Base-by-base conservation (phyloP, 2,113 vertebrate species). In the Atrichornis clamosus region DNA sequence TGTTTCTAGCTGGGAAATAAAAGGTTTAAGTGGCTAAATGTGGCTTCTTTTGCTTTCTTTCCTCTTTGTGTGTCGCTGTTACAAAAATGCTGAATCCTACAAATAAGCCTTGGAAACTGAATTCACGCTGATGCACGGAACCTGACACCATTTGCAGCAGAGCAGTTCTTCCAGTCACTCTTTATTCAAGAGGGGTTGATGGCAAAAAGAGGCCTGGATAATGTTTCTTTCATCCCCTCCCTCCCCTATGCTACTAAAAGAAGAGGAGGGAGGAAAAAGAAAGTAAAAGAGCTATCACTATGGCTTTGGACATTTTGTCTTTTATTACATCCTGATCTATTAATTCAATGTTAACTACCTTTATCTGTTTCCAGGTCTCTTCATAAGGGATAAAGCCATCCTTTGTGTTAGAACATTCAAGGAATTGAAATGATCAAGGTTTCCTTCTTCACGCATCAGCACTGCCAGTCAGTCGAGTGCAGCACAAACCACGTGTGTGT, bases 61-160 rank as follows among this genome's bases (percentile, higher is more conserved):
- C 58, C 39, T 75, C 56, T 91, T 84, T 83, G 50, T 44, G 15
- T 23, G 33, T 68, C 67, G 67, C 75, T 76, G 39, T 74, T 83
- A 74, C 24, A 89, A 90, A 94, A 95, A 77, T 59, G 72, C 79
- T 83, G 88, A 95, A 74, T 52, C 85, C 56, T 56, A 77, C 73
- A 74, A 90, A 86, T 47, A 63, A 80, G 42, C 42, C 50, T 80
- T 47, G 35, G 56, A 89, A 94, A 65, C 63, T 65, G 68, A 93
- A 93, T 68, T 95, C 79, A 80, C 0, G 1, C 50, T 67, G 75
- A 94, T 88, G 72, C 59, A 83, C 70, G 90, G 88, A 80, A 95
- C 67, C 53, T 49, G 84, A 89, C 65, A 84, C 47, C 64, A 84
- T 75, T 88, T 84, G 50, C 76, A 89, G 89, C 70, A 91, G 53